Conservation (phyloP, 2,113 vertebrate species). For the Ptyas mucosa region DNA sequence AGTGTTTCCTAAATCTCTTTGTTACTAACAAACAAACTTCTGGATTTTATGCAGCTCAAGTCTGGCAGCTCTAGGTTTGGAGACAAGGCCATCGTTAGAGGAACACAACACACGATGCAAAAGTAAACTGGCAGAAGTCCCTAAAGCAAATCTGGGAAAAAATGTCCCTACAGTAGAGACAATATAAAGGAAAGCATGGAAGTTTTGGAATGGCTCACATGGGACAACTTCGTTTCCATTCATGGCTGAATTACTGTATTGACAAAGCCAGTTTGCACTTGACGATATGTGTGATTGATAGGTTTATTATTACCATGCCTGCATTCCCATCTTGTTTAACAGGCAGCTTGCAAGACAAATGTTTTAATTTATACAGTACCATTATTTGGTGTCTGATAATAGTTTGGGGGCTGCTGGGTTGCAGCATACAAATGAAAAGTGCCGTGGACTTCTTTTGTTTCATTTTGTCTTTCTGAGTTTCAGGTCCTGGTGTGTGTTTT, state of each 20-base stretch:
- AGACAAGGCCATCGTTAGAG: background rate
- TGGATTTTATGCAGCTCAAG: background rate
- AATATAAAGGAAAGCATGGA: background rate
- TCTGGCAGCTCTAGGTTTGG: background rate
- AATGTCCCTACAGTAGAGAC: background rate
- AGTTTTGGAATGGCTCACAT: background rate
- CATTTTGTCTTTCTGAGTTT: background rate
- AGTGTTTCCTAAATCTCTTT: background rate
- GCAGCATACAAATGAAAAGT: slow-evolving; percentile 6
- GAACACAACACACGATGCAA: background rate
- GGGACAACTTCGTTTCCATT: background rate
- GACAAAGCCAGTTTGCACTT: background rate
- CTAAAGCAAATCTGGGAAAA: background rate
- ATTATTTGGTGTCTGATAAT: background rate
- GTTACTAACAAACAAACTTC: background rate
- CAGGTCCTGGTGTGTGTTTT: rapidly evolving
- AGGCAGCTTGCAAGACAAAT: background rate
- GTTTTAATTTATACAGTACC: background rate
- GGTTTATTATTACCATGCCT: background rate
- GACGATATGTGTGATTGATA: background rate
- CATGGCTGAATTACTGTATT: slow-evolving; percentile 8
- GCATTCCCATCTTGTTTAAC: background rate
- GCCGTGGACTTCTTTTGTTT: background rate
- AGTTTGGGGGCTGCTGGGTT: background rate
- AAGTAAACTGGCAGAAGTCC: background rate